A percentile compares a stretch with the other conserved stretches of the same genome.
phyloP scores from a whole-genome alignment of 2,113 vertebrate species.

The Bombycilla garrulus region DNA sequence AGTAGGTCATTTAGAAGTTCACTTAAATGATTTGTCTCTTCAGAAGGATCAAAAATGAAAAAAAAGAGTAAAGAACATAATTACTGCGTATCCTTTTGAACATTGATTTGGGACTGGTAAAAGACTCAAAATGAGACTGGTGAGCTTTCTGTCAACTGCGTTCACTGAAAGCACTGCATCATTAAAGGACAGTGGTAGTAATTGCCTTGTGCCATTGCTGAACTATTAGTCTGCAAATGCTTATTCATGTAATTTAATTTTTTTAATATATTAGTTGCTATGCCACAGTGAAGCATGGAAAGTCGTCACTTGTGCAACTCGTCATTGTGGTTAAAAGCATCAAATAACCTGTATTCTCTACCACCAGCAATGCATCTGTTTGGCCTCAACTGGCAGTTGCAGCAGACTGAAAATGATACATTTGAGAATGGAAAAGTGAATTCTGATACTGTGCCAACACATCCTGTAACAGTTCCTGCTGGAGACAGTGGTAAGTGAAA shows the following conservation, averaged over 20 bases:
- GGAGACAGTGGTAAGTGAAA: slow-evolving; percentile 86
- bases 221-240: slow-evolving; percentile 8
- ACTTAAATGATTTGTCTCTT: slow-evolving; percentile 5
- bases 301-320: not conserved
- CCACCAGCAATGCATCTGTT: slow-evolving; percentile 93
- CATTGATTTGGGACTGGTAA: not conserved
- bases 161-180: not conserved
- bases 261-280: not conserved
- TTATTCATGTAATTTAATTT: slow-evolving; percentile 40
- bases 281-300: not conserved
- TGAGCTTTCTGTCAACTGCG: slow-evolving; percentile 5
- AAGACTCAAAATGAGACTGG: slow-evolving; percentile 12
- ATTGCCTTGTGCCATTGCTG: not conserved
- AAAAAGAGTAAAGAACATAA: not conserved
- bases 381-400: slow-evolving; percentile 97
- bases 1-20: not conserved
- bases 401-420: slow-evolving; percentile 91
- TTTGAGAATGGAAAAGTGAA: slow-evolving; percentile 94
- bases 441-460: slow-evolving; percentile 84
- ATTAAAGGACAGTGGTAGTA: slow-evolving; percentile 28
- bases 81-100: slow-evolving; percentile 5
- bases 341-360: slow-evolving; percentile 64
- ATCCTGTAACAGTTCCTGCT: slow-evolving; percentile 84
- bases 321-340: slow-evolving; percentile 8
- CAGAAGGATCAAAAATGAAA: slow-evolving; percentile 10